phyloP scores from a whole-genome alignment of 2,888 invertebrate genomes.

The Volucella inflata region DNA sequence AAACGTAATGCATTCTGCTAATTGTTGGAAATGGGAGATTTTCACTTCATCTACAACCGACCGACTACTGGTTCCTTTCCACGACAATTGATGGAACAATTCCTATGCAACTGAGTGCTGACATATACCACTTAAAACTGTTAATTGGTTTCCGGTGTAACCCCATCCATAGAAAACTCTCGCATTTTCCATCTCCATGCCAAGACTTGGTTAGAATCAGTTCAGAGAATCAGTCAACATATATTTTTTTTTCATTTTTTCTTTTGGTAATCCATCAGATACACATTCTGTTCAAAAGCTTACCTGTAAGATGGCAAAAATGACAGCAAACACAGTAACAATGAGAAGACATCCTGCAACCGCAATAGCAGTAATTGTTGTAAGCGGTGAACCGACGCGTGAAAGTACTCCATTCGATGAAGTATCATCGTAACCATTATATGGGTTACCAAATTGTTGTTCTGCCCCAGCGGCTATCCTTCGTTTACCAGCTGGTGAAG shows the following conservation, averaged over 20 bases:
- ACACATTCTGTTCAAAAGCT: constrained; percentile 55
- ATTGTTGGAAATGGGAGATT: constrained; percentile 63
- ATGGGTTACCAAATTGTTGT: constrained; percentile 80
- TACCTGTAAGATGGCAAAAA: constrained; percentile 90
- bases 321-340: constrained; percentile 88
- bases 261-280: background rate
- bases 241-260: background rate
- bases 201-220: background rate
- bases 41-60: constrained; percentile 23
- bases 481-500: constrained; percentile 90
- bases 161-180: constrained; percentile 40
- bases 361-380: constrained; percentile 88
- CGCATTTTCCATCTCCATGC: constrained; percentile 30
- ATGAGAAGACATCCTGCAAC: constrained; percentile 88
- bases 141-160: constrained; percentile 66
- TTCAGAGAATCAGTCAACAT: background rate
- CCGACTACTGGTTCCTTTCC: constrained; percentile 21
- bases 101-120: constrained; percentile 38
- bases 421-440: constrained; percentile 76
- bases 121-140: constrained; percentile 61
- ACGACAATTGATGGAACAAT: constrained; percentile 33
- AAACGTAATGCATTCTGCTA: constrained; percentile 62
- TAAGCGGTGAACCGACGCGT: constrained; percentile 84
- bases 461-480: constrained; percentile 87
- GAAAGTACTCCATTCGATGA: constrained; percentile 79